These are phyloP conservation scores for Pampus argenteus DNA, from an alignment of 2,797 vertebrate species.

Conservation along the genomic window DNA sequence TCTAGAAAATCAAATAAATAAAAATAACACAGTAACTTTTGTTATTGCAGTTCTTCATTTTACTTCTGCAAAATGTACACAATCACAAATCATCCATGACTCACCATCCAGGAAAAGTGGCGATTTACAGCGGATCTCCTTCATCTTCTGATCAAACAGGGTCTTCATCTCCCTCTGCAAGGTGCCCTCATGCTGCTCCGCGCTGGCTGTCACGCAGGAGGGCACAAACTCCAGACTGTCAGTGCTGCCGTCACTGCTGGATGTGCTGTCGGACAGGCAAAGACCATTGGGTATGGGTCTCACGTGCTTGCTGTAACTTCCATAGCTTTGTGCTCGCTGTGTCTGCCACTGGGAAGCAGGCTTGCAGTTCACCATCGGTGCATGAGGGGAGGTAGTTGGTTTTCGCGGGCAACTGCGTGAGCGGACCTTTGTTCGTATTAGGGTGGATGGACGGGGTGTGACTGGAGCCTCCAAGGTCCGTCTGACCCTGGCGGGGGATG, in stretches of 20 bases:
- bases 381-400: conserved; percentile 60
- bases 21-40: not conserved
- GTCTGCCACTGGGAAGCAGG: conserved; percentile 77
- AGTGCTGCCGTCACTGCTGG: conserved; percentile 85
- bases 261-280: conserved; percentile 86
- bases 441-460: conserved; percentile 57
- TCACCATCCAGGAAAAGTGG: conserved; percentile 90
- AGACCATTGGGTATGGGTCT: conserved; percentile 78
- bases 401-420: conserved; percentile 80
- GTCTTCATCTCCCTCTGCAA: conserved; percentile 97
- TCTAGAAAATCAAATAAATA: conserved; percentile 29
- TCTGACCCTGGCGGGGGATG: conserved; percentile 74
- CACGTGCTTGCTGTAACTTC: conserved; percentile 79
- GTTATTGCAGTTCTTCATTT: conserved; percentile 1
- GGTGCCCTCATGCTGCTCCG: conserved; percentile 88
- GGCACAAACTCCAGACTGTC: conserved; percentile 86
- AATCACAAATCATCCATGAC: conserved; percentile 19
- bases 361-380: conserved; percentile 71
- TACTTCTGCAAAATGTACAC: not conserved
- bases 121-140: conserved; percentile 94
- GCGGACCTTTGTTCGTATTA: conserved; percentile 69
- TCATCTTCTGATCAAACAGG: conserved; percentile 94
- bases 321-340: conserved; percentile 69
- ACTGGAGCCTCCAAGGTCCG: conserved; percentile 69
- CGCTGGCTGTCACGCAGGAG: conserved; percentile 71